Evolutionary conservation across 2,113 vertebrate genomes (phyloP).

Genomic region (Cromileptes altivelis): DNA sequence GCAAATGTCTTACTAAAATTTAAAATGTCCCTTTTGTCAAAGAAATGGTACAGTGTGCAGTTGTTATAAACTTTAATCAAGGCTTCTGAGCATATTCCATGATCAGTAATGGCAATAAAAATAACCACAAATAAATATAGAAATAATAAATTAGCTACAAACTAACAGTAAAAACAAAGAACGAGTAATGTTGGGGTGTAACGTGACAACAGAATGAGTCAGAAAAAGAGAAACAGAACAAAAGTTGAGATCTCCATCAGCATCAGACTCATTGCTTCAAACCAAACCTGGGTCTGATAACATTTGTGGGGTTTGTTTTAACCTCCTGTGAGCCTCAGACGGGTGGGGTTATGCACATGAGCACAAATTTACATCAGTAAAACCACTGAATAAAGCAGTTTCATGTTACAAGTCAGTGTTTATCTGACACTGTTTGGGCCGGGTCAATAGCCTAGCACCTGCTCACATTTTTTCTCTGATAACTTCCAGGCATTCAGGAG

Average conservation of each 20-base stretch:
- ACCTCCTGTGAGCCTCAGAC: neutral
- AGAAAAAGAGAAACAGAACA: neutral
- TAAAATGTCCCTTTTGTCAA: neutral
- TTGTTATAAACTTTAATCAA: slow-evolving; percentile 47
- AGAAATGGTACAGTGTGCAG: neutral
- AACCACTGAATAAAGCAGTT: too few relatives aligned
- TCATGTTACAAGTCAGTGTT: too few relatives aligned
- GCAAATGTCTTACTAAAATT: neutral
- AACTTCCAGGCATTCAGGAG: too few relatives aligned
- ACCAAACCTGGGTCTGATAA: neutral
- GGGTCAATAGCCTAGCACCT: too few relatives aligned
- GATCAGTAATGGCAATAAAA: slow-evolving; percentile 25
- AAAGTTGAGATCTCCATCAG: neutral
- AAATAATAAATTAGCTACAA: slow-evolving; percentile 15
- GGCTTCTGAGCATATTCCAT: slow-evolving; percentile 38
- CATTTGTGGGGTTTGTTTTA: slow-evolving; percentile 11
- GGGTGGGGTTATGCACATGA: neutral
- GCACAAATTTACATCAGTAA: neutral
- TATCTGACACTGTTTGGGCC: too few relatives aligned
- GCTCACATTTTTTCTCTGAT: too few relatives aligned
- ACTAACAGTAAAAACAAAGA: slow-evolving; percentile 17
- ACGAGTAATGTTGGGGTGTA: slow-evolving; percentile 5
- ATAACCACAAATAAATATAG: neutral
- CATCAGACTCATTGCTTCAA: neutral
- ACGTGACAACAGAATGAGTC: neutral